These are phyloP conservation scores for Luscinia luscinia DNA, from an alignment of 2,797 vertebrate genomes.

Conservation along the genomic window DNA sequence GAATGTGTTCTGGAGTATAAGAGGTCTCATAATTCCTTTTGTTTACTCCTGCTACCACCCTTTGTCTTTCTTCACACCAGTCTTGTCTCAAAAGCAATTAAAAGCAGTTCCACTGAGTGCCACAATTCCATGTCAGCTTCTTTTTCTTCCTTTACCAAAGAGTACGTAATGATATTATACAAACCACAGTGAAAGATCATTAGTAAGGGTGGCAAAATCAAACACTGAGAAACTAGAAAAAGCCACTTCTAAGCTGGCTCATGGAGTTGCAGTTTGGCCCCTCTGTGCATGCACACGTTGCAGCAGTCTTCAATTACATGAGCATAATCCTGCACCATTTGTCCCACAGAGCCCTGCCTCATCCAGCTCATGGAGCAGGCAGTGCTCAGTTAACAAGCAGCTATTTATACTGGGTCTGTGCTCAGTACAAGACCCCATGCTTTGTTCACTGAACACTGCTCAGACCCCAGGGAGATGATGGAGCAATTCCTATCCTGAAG, in stretches of 20 bases:
- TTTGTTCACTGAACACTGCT: not conserved
- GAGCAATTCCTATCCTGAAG: not conserved
- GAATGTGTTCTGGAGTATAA: not conserved
- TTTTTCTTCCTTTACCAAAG: not conserved
- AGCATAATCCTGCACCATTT: not conserved
- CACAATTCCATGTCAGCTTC: not conserved
- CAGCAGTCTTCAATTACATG: slow-evolving; percentile 11
- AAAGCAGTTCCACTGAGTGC: slow-evolving; percentile 8
- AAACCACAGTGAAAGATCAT: not conserved
- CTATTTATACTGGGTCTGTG: slow-evolving; percentile 23
- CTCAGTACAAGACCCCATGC: not conserved
- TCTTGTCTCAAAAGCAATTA: not conserved
- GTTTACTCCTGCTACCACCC: not conserved
- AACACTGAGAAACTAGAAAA: not conserved
- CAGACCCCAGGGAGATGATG: not conserved
- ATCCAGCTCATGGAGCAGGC: slow-evolving; percentile 21
- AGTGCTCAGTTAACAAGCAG: slow-evolving; percentile 1
- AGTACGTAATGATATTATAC: accelerated
- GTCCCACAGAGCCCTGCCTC: slow-evolving; percentile 16
- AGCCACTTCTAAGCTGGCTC: not conserved
- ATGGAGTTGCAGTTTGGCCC: not conserved
- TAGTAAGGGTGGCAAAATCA: not conserved
- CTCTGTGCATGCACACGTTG: not conserved
- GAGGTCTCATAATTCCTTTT: not conserved
- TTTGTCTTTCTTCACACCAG: not conserved